Conservation (phyloP, 2,888 invertebrate genomes). For the Diarsia dahlii region DNA sequence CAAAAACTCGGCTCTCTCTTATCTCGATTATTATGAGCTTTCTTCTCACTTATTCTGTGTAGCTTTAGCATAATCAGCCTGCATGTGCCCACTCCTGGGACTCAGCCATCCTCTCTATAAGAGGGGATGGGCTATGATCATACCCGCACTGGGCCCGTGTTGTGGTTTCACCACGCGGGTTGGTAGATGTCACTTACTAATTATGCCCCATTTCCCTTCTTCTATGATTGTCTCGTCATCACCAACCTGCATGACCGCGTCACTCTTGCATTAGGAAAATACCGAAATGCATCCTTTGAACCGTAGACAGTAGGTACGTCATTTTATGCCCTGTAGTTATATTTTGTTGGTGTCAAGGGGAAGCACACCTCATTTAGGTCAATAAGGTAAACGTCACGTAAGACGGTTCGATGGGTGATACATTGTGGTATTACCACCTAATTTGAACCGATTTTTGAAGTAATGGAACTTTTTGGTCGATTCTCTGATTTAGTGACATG, state of each 20-base stretch:
- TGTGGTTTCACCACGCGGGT: too few species aligned
- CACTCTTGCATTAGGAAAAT: slow-evolving; percentile 19
- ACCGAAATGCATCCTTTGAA: slow-evolving; percentile 15
- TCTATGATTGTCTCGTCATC: not conserved
- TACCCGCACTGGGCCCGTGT: too few species aligned
- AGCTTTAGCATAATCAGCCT: too few species aligned
- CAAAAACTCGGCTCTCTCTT: not conserved
- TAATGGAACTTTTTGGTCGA: not conserved
- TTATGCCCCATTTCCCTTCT: not conserved
- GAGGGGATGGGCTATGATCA: too few species aligned
- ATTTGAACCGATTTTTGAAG: not conserved
- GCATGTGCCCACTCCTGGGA: too few species aligned
- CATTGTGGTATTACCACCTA: not conserved
- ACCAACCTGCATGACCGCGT: not conserved
- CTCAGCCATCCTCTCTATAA: too few species aligned
- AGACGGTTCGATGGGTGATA: slow-evolving; percentile 7
- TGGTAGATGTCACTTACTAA: too few species aligned
- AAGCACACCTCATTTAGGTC: slow-evolving; percentile 27
- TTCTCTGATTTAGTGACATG: too few species aligned
- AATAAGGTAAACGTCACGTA: slow-evolving; percentile 1
- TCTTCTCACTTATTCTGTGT: not conserved
- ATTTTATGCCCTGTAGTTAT: not conserved
- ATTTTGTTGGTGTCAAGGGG: slow-evolving; percentile 26
- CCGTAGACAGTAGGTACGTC: slow-evolving; percentile 11
- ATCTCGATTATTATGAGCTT: not conserved